A percentile compares a stretch with the other conserved stretches of the same genome.
Evolutionary conservation across 1,140 invertebrate species (phyloP).

Genomic region (Chelonus insularis): DNA sequence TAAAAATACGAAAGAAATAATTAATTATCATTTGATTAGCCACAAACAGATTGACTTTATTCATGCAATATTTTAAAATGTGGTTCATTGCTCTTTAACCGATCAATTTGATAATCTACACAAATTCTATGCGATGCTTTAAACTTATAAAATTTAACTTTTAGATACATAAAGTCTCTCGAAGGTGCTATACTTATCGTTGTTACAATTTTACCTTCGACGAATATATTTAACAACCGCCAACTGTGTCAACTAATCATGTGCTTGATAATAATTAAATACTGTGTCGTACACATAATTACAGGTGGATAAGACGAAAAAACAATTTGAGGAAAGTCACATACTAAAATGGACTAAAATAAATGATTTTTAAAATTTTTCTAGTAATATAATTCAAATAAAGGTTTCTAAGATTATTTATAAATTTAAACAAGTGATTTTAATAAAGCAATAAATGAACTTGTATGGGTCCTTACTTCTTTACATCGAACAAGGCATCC

Average conservation of each 20-base stretch:
- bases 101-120: background rate
- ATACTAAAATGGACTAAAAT: background rate
- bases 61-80: background rate
- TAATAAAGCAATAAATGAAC: too few relatives aligned
- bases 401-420: too few relatives aligned
- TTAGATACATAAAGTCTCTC: background rate
- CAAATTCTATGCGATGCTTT: background rate
- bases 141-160: background rate
- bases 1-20: too few relatives aligned
- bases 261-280: background rate
- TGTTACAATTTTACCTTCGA: background rate
- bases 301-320: background rate
- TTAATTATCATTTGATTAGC: too few relatives aligned
- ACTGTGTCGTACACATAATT: background rate
- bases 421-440: too few relatives aligned
- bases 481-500: too few relatives aligned
- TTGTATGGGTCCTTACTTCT: too few relatives aligned
- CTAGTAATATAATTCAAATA: too few relatives aligned
- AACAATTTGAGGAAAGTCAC: background rate
- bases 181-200: background rate
- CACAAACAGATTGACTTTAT: too few relatives aligned
- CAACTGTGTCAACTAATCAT: slow-evolving; percentile 20
- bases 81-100: background rate
- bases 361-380: too few relatives aligned
- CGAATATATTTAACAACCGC: background rate